Base-by-base conservation (phyloP, 2,888 invertebrate genomes). In the Oxycera nigricornis region DNA sequence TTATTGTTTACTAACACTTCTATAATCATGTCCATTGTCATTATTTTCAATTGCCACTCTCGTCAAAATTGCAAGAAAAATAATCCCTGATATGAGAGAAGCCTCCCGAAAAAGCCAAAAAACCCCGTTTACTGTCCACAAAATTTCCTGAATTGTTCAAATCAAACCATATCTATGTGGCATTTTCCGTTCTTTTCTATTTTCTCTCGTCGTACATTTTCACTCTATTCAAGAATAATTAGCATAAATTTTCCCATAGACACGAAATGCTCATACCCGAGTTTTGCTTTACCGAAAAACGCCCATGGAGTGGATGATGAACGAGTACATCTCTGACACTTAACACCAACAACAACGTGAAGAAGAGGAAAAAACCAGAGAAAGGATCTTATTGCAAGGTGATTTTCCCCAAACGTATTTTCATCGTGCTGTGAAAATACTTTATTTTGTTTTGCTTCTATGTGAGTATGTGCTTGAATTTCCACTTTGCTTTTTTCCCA, bases 211-310 rank as follows among this genome's bases (percentile, higher is more conserved):
- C 61, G n/a, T 31, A 17, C 7, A 61, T 31, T 61, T 31, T 26
- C 14, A 28, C 31, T 31, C 61, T 17, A 61, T 61, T 61, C 61
- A 61, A 17, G 31, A 31, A 61, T 61, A 61, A 61, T 61, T 61
- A 61, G 61, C 61, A 61, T 61, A 61, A 61, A 61, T 61, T 61
- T 61, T 61, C 31, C 61, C 31, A 61, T 30, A 61, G 61, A 61
- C 31, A 61, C 30, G 31, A 61, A 61, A 61, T 61, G 61, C 26
- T 28, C 28, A 24, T 55, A 24, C 2, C 57, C 14, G 2, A 20
- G 26, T 59, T 59, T 22, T 28, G 2, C 57, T 26, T n/a, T 7
- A 2, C 57, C 14, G 28, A 28, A 59, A 55, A n/a, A n/a, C n/a
- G n/a, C n/a, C n/a, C n/a, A n/a, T 7, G n/a, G 61, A 61, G 20